phyloP scores from a whole-genome alignment of 2,113 vertebrate species.

The Uropsilus gracilis region DNA sequence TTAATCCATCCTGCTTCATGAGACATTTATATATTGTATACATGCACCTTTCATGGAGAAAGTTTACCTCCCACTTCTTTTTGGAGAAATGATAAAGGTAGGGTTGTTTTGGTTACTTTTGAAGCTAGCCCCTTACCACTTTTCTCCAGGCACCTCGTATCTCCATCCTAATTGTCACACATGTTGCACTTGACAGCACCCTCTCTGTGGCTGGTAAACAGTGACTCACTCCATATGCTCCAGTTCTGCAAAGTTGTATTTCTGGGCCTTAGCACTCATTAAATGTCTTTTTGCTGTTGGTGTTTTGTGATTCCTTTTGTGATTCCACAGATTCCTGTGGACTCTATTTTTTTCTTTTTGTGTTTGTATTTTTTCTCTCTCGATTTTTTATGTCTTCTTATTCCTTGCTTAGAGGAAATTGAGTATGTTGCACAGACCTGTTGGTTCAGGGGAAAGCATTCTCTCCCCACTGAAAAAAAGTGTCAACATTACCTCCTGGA shows the following conservation, averaged over 20 bases:
- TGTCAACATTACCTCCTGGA: neutral
- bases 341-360: neutral
- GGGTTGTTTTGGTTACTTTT: neutral
- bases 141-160: neutral
- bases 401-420: neutral
- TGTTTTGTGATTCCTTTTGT: no score
- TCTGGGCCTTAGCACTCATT: neutral
- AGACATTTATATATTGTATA: conserved; percentile 1
- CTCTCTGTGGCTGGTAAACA: conserved; percentile 35
- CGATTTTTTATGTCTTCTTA: neutral
- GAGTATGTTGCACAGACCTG: neutral
- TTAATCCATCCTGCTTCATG: conserved; percentile 37
- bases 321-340: no score
- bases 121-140: neutral
- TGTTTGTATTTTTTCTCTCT: neutral
- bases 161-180: conserved; percentile 38
- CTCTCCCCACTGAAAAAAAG: neutral
- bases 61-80: neutral
- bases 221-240: neutral
- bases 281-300: no score
- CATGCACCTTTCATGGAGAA: neutral
- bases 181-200: conserved; percentile 16
- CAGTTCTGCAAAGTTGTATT: neutral
- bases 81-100: neutral
- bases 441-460: neutral